Conservation (phyloP, 2,888 invertebrate species). For the Pachycephus smyrnensis region DNA sequence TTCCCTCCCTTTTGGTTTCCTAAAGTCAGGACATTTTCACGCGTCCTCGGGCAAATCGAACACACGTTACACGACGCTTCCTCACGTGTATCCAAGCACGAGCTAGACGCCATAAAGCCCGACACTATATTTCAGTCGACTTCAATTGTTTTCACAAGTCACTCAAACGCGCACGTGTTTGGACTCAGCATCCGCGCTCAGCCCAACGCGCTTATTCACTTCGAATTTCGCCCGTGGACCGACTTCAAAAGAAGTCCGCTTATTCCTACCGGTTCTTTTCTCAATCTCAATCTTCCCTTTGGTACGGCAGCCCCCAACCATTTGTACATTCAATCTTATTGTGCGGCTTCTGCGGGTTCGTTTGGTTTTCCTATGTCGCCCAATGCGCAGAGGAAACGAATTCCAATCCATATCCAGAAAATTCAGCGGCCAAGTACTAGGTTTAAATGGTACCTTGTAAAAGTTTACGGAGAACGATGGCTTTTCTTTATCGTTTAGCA, state of each 20-base stretch:
- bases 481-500: background rate
- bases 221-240: background rate
- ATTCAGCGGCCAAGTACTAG: background rate
- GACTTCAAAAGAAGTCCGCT: background rate
- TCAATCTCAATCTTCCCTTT: background rate
- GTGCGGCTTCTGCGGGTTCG: background rate
- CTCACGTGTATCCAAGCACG: conserved; percentile 1
- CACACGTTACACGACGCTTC: background rate
- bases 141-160: conserved; percentile 40
- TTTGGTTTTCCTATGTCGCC: background rate
- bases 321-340: background rate
- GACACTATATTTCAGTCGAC: conserved; percentile 16
- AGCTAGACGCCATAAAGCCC: conserved; percentile 23
- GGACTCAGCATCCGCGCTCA: background rate
- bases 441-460: background rate
- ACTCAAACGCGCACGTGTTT: conserved; percentile 17
- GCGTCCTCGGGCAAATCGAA: background rate
- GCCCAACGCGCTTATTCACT: background rate
- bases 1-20: conserved; percentile 11
- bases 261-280: background rate
- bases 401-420: background rate
- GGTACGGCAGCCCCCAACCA: background rate
- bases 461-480: background rate
- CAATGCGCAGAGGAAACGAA: background rate
- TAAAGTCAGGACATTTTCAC: background rate